Evolutionary conservation across 2,113 vertebrate species (phyloP), one percentile per base, ranked within the genome.

Genomic region (Spea multiplicata): DNA sequence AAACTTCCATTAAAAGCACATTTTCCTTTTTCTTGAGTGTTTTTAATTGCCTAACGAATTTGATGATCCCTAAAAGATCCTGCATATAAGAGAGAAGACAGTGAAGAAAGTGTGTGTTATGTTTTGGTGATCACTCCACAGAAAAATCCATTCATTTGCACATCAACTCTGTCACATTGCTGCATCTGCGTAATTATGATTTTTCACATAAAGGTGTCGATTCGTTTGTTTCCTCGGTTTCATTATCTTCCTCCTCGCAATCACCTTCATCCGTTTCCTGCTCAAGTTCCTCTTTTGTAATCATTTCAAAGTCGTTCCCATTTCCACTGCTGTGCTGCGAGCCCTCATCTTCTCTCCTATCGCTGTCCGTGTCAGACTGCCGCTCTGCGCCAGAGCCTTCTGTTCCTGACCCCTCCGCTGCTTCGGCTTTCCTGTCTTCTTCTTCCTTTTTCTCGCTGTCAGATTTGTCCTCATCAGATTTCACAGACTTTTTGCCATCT

Each of bases 291-390:
- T 99, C 97, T 83, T 96, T 95, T 86, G 96, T 99, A 89, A 99
- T 99, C 96, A 99, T 97, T 92, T 99, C 97, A 91, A 99, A 99
- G 92, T 99, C 97, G 90, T 99, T 99, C 78, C 93, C 93, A 73
- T 94, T 94, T 77, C 96, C 97, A 84, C 95, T 99, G 94, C 97
- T 99, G 91, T 99, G 97, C 79, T 99, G 97, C 69, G 97, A 99
- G 4, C 95, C 93, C 73, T 99, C 97, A 2, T 99, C 97, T 83
- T 98, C 97, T 6, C 94, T 89, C 64, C 95, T 93, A 88, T 99
- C 97, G 85, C 96, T 97, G 93, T 99, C 97, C 65, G 96, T 97
- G 89, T 99, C 97, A 0, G 97, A 96, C 67, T 94, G 95, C 0
- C 89, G 91, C 70, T 96, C 97, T 8, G 84, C 89, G 8, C 88